Conservation (phyloP, 2,797 vertebrate genomes). For the Lepilemur ruficaudatus region DNA sequence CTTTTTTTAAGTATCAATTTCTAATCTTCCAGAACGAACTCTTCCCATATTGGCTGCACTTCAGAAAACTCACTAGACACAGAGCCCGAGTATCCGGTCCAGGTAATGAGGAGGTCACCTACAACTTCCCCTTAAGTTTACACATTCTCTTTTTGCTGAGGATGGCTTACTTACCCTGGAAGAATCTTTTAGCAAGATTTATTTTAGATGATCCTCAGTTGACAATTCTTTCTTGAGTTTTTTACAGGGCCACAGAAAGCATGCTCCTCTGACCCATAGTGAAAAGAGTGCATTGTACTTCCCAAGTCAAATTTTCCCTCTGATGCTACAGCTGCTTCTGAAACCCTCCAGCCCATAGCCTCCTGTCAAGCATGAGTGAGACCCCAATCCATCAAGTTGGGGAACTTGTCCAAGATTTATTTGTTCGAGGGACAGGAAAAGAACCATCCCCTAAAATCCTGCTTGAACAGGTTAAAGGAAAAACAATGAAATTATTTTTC, state of each 20-base stretch:
- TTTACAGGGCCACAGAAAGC: background rate
- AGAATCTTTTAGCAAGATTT: background rate
- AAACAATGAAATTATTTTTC: background rate
- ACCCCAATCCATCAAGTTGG: background rate
- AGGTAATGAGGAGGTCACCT: background rate
- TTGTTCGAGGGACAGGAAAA: background rate
- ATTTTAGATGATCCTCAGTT: background rate
- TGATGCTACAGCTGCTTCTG: background rate
- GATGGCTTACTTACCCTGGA: background rate
- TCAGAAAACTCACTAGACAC: background rate
- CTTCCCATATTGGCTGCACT: background rate
- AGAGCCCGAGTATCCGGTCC: background rate
- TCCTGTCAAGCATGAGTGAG: background rate
- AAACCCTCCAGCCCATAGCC: background rate
- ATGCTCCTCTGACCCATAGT: background rate
- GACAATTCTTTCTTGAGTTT: background rate
- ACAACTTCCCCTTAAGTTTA: background rate
- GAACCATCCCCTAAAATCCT: background rate
- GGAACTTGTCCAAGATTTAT: background rate
- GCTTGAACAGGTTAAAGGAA: background rate
- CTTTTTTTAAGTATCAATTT: slow-evolving; percentile 14
- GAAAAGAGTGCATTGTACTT: background rate
- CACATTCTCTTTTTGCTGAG: background rate
- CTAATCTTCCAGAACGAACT: slow-evolving; percentile 20
- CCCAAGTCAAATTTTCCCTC: background rate